Base-by-base conservation (phyloP, 2,113 vertebrate species). In the Bubo blakistoni region DNA sequence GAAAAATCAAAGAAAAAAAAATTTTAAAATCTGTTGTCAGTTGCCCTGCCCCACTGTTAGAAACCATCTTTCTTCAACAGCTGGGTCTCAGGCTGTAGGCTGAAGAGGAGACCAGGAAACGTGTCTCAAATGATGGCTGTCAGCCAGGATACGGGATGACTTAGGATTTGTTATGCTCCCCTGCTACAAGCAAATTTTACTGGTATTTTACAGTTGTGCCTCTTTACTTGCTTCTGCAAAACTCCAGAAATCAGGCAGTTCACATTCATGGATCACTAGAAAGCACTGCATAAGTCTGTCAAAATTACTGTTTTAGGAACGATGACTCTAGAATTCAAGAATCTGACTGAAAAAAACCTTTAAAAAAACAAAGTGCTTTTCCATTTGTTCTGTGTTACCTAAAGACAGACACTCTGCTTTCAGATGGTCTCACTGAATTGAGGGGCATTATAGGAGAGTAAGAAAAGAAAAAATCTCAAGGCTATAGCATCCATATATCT, bases 321-420 rank as follows among this genome's bases (percentile, higher is more conserved):
- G 7, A 63, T 15, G 55, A 61, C 25, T 73, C 58, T 29, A 59
- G n/a, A 71, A 62, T 16, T 63, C 4, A 54, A 44, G 83, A 51
- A 30, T 59, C 8, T 36, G 22, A 55, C 20, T 67, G 49, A 57
- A 94, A 94, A 61, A 95, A 71, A 24, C 2, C 18, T 63, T 36
- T 8, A 7, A 81, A 77, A 80, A 47, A 47, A 5, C 1, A 11
- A 62, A 27, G 19, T 34, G 26, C 21, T 81, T 71, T 61, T 47
- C 46, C 6, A 51, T 72, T 95, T 95, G 51, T 97, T 96, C 97
- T 97, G 96, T 96, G 96, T 95, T 54, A 95, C 42, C 96, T 95
- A 96, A 96, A 91, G 92, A 95, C 73, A 87, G 55, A 57, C 7
- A 47, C 18, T 36, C 44, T 51, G 10, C 46, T 92, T 91, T 62